Percentiles rank a stretch among this genome's conserved stretches.
Conservation (phyloP, 2,888 invertebrate genomes). For the Thymelicus acteon region DNA sequence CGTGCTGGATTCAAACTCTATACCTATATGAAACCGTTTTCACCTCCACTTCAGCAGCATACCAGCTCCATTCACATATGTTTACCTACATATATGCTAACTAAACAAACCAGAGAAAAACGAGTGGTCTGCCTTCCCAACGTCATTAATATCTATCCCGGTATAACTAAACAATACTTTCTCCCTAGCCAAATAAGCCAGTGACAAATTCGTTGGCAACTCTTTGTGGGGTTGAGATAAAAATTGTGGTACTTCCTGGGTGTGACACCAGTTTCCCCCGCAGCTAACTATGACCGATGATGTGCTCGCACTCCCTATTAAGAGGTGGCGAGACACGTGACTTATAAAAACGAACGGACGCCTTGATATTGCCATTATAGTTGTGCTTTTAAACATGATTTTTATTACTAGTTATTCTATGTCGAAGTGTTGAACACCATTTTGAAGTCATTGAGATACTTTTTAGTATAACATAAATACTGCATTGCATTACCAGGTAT, state of each 20-base stretch:
- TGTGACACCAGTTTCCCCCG: slow-evolving; percentile 53
- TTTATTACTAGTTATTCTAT: background rate
- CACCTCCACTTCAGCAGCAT: no score
- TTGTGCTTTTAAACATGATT: slow-evolving; percentile 9
- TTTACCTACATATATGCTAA: no score
- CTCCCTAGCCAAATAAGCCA: slow-evolving; percentile 65
- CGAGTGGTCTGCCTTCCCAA: slow-evolving; percentile 40
- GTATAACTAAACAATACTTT: slow-evolving; percentile 58
- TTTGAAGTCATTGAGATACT: no score
- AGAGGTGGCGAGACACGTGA: slow-evolving; percentile 42
- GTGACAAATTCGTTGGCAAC: slow-evolving; percentile 79
- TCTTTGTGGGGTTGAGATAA: slow-evolving; percentile 78
- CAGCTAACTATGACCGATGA: slow-evolving; percentile 80
- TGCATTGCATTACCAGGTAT: no score
- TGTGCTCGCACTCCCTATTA: slow-evolving; percentile 62
- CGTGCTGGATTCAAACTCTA: no score
- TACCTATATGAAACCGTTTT: no score
- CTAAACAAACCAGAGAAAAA: slow-evolving; percentile 43
- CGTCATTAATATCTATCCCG: slow-evolving; percentile 72
- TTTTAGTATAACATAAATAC: no score
- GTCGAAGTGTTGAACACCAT: no score
- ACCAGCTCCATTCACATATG: no score
- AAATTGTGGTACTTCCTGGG: slow-evolving; percentile 73
- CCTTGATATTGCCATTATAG: slow-evolving; percentile 32
- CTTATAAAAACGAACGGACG: slow-evolving; percentile 24